phyloP scores from a whole-genome alignment of 64 coral and sea anemone species.

The Hydrozoanthus tunicans region DNA sequence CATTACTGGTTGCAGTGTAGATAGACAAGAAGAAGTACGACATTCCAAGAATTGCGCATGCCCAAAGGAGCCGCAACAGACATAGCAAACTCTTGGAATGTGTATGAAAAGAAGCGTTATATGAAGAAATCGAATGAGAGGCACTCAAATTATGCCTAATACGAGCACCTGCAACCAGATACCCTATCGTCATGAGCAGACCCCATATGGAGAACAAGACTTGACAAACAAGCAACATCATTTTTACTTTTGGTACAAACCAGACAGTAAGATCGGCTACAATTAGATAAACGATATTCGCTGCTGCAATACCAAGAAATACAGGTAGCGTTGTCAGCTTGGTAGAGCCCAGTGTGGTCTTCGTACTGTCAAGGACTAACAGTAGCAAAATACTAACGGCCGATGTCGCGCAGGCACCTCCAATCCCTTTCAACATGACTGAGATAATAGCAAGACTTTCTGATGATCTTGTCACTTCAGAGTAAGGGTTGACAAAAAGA shows the following conservation, averaged over 20 bases:
- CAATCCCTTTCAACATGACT: conserved; percentile 45
- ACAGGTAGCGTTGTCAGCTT: conserved; percentile 56
- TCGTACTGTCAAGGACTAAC: conserved; percentile 80
- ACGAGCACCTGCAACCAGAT: conserved; percentile 54
- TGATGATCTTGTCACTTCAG: not conserved
- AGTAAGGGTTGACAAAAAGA: conserved; percentile 68
- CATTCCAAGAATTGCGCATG: conserved; percentile 9
- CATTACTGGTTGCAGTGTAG: conserved; percentile 17
- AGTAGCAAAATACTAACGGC: conserved; percentile 68
- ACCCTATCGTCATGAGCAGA: conserved; percentile 66
- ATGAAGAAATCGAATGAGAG: not conserved
- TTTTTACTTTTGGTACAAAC: conserved; percentile 35
- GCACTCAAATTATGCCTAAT: conserved; percentile 71
- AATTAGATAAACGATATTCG: conserved; percentile 67
- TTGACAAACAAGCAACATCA: conserved; percentile 66
- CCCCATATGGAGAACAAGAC: conserved; percentile 71
- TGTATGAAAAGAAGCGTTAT: not conserved
- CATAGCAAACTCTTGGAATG: conserved; percentile 4
- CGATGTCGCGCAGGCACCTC: conserved; percentile 67
- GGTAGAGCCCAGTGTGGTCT: conserved; percentile 55
- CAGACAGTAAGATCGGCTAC: conserved; percentile 69
- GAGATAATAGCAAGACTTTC: conserved; percentile 18
- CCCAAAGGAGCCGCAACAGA: not conserved
- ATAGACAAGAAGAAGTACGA: conserved; percentile 33
- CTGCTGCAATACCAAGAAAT: conserved; percentile 50